Base-by-base conservation (phyloP, 2,888 invertebrate genomes). In the Eristalis tenax region DNA sequence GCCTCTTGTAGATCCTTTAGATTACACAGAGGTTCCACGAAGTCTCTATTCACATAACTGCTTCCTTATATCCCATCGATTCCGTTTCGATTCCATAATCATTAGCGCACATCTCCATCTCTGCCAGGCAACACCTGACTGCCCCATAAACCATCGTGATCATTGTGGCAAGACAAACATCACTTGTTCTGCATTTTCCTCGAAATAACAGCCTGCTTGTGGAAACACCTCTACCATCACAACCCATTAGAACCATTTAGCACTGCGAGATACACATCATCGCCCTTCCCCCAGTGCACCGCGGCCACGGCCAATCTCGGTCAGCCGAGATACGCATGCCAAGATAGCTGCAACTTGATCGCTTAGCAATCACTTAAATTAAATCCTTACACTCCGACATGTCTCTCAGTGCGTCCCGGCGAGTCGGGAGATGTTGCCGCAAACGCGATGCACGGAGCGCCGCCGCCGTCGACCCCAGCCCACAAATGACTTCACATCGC, bases 341-440 rank as follows among this genome's bases (percentile, higher is more conserved):
- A 77, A 84, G 84, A 84, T 85, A 81, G 56, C 73, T 23, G 50
- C 74, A 38, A 15, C 32, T 59, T 79, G 78, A 83, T 83, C 69
- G 79, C 71, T 76, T 76, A 57, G 63, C 76, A 84, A 84, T 84
- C 75, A 86, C 82, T 78, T 86, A 86, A 86, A 86, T 86, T 82
- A 86, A 86, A 86, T 86, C 82, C 85, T 70, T 82, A 64, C 69
- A 77, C 77, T 68, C 73, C 38, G 56, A 40, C 80, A 66, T 75
- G 71, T 85, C 71, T 74, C 75, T 74, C 59, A 56, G 57, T 74
- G 76, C 65, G 32, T 65, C 35, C 61, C 69, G 40, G 11, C 83
- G 56, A 73, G 78, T 18, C 69, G 26, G 59, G 57, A 68, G 83
- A 65, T 59, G 69, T 56, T 64, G 43, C 71, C 13, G n/a, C 35